Evolutionary conservation across 2,113 vertebrate genomes (phyloP).

Genomic region (Carassius gibelio): DNA sequence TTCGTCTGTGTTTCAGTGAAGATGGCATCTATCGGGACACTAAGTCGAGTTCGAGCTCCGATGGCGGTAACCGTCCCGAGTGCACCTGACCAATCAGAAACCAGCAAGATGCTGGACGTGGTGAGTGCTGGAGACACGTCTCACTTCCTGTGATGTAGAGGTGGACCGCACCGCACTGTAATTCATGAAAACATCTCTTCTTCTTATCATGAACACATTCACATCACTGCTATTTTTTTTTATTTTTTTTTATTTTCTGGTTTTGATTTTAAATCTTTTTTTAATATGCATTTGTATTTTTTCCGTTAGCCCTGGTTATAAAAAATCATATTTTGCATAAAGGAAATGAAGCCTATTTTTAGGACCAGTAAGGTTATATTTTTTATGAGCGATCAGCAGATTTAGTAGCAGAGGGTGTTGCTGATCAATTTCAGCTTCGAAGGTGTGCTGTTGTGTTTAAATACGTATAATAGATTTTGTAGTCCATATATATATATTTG

Average conservation of each 20-base stretch:
- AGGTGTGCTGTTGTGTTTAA: background rate
- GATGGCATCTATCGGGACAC: slow-evolving; percentile 92
- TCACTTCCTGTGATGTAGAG: background rate
- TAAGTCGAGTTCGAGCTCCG: slow-evolving; percentile 89
- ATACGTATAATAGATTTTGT: background rate
- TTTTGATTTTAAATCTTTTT: too few relatives aligned
- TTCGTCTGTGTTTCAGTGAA: slow-evolving; percentile 76
- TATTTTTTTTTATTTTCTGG: too few relatives aligned
- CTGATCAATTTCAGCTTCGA: too few relatives aligned
- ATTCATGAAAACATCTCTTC: too few relatives aligned
- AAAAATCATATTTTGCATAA: background rate
- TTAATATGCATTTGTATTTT: too few relatives aligned
- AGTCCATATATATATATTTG: background rate
- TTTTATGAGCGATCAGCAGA: background rate
- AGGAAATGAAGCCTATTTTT: background rate
- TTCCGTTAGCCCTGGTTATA: too few relatives aligned
- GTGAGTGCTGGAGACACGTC: slow-evolving; percentile 77
- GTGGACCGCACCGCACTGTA: background rate
- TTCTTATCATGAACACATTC: too few relatives aligned
- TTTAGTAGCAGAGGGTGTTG: too few relatives aligned
- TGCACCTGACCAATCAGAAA: slow-evolving; percentile 91
- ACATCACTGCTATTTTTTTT: background rate
- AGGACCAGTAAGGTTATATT: background rate
- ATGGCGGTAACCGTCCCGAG: slow-evolving; percentile 92
- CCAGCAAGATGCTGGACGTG: slow-evolving; percentile 91